These are phyloP conservation scores for Dicyrtoma fusca DNA, from an alignment of 2,888 invertebrate species.

Conservation along the genomic window DNA sequence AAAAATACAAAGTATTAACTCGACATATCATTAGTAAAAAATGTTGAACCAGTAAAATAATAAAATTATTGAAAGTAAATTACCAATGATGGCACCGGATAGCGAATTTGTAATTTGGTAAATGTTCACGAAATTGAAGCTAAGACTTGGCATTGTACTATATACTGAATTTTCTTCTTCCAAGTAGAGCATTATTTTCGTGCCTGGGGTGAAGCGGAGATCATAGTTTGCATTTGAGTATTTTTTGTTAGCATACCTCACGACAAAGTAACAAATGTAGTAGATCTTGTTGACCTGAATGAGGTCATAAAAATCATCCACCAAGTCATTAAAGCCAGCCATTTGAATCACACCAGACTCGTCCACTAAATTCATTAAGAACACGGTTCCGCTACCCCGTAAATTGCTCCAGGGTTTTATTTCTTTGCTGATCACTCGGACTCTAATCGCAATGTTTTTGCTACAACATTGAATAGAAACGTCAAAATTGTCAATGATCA, in stretches of 20 bases:
- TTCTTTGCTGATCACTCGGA: slow-evolving; percentile 81
- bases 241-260: slow-evolving; percentile 95
- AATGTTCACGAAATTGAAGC: slow-evolving; percentile 78
- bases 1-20: too few species aligned
- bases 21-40: too few species aligned
- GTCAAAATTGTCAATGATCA: too few species aligned
- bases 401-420: slow-evolving; percentile 90
- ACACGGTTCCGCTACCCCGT: slow-evolving; percentile 89
- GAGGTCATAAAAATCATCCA: slow-evolving; percentile 85
- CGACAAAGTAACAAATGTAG: slow-evolving; percentile 76
- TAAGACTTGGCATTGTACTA: slow-evolving; percentile 72
- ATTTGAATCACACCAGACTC: slow-evolving; percentile 91
- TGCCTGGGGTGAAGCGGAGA: slow-evolving; percentile 81
- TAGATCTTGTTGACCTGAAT: slow-evolving; percentile 85
- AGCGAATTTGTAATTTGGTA: slow-evolving; percentile 71
- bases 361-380: slow-evolving; percentile 89
- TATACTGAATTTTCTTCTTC: too few species aligned
- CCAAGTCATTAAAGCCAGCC: slow-evolving; percentile 84
- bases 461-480: too few species aligned
- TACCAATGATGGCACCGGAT: slow-evolving; percentile 74
- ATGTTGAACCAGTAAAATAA: too few species aligned
- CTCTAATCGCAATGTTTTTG: slow-evolving; percentile 88
- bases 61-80: too few species aligned
- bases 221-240: slow-evolving; percentile 88
- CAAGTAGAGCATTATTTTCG: slow-evolving; percentile 64